Percentiles rank a stretch among this genome's conserved stretches.
These are phyloP conservation scores for Scaptomyza pallida DNA, from an alignment of 1,140 invertebrate genomes.

Conservation along the genomic window DNA sequence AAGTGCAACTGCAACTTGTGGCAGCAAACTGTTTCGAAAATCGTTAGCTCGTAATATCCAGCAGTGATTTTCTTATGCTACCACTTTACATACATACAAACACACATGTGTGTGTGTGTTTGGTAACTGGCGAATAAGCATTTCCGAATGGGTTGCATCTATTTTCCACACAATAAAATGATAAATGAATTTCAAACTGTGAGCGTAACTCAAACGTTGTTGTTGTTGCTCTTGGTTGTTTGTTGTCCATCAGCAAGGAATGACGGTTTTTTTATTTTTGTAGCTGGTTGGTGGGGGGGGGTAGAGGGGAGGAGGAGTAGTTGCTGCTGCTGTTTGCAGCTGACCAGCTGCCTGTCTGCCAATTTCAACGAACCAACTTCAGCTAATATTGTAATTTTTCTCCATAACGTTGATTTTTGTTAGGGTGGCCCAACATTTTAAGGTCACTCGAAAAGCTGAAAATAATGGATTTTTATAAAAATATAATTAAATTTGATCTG, in stretches of 20 bases:
- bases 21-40: conserved; percentile 55
- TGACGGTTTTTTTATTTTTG: not conserved
- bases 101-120: conserved; percentile 2
- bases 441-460: too few species aligned
- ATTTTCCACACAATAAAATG: conserved; percentile 71
- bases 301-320: not conserved
- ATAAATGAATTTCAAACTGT: conserved; percentile 80
- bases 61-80: conserved; percentile 47
- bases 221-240: too few species aligned
- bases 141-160: conserved; percentile 34
- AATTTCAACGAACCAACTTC: conserved; percentile 44
- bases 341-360: conserved; percentile 13
- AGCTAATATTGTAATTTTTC: conserved; percentile 44
- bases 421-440: too few species aligned
- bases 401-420: conserved; percentile 1
- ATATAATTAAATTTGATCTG: too few species aligned
- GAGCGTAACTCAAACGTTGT: conserved; percentile 64
- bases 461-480: too few species aligned
- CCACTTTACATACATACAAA: conserved; percentile 58
- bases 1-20: conserved; percentile 52
- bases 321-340: conserved; percentile 12
- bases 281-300: not conserved
- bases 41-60: conserved; percentile 61
- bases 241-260: conserved; percentile 57
- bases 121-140: conserved; percentile 30